Conservation (phyloP, 2,888 invertebrate species). For the Tetheella fluctuosa region DNA sequence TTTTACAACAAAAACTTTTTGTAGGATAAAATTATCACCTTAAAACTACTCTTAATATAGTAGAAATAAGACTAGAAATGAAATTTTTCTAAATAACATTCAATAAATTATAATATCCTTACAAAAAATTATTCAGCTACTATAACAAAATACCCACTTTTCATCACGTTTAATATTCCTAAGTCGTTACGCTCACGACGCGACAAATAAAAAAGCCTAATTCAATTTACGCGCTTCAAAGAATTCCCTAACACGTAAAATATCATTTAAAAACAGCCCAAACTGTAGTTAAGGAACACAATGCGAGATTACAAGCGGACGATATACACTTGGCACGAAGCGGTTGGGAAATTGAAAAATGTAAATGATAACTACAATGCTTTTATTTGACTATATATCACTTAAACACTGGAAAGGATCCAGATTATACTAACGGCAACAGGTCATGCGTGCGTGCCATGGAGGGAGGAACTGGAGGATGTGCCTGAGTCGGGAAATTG, state of each 20-base stretch:
- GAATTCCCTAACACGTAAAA: slow-evolving; percentile 38
- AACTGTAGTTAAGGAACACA: slow-evolving; percentile 39
- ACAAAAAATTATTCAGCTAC: slow-evolving; percentile 30
- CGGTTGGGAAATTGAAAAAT: slow-evolving; percentile 77
- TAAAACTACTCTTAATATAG: not conserved
- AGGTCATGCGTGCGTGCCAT: slow-evolving; percentile 63
- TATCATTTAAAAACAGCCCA: slow-evolving; percentile 42
- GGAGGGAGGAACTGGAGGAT: slow-evolving; percentile 37
- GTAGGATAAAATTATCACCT: too few species aligned
- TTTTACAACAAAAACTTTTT: too few species aligned
- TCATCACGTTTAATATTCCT: slow-evolving; percentile 36
- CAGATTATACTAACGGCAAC: slow-evolving; percentile 63
- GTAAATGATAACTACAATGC: slow-evolving; percentile 78
- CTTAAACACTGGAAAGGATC: slow-evolving; percentile 73
- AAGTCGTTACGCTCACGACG: slow-evolving; percentile 36
- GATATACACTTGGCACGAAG: slow-evolving; percentile 69
- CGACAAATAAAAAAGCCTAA: slow-evolving; percentile 40
- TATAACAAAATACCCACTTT: slow-evolving; percentile 41
- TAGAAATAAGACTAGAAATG: too few species aligned
- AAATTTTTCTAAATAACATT: not conserved
- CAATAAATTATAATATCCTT: slow-evolving; percentile 31
- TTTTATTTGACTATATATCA: slow-evolving; percentile 76
- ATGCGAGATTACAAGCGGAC: slow-evolving; percentile 31
- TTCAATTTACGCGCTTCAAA: slow-evolving; percentile 43
- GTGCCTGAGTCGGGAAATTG: slow-evolving; percentile 15